Percentiles rank a stretch among this genome's conserved stretches.
Evolutionary conservation across 2,113 vertebrate species (phyloP).

Genomic region (Centropus unirufus): DNA sequence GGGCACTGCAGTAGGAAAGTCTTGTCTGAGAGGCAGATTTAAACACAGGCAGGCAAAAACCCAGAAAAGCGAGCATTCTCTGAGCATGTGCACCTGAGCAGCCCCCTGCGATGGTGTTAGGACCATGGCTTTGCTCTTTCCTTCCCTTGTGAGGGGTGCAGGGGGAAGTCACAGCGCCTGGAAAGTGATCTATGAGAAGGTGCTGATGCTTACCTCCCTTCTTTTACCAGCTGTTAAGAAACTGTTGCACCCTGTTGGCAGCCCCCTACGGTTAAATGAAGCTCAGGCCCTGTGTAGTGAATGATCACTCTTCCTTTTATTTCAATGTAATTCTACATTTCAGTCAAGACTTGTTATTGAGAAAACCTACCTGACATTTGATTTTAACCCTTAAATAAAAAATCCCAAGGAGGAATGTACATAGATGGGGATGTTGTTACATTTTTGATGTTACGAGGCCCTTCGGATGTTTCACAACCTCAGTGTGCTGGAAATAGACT

Average conservation of each 20-base stretch:
- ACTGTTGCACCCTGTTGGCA: neutral
- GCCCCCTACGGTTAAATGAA: slow-evolving; percentile 45
- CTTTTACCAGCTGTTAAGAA: neutral
- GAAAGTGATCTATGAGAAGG: neutral
- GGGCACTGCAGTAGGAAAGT: neutral
- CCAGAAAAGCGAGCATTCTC: neutral
- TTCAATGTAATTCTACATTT: slow-evolving; percentile 69
- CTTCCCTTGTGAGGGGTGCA: neutral
- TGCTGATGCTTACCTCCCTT: neutral
- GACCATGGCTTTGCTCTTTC: neutral
- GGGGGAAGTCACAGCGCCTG: neutral
- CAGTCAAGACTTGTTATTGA: slow-evolving; percentile 69
- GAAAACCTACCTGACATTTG: slow-evolving; percentile 71
- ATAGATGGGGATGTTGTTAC: slow-evolving; percentile 34
- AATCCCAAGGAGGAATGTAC: slow-evolving; percentile 49
- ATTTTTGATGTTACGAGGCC: slow-evolving; percentile 7
- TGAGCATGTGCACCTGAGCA: neutral
- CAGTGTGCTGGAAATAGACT: slow-evolving; percentile 19
- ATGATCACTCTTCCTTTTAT: slow-evolving; percentile 75
- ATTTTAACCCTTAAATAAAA: slow-evolving; percentile 49
- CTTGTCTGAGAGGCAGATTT: neutral
- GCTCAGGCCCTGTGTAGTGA: slow-evolving; percentile 45
- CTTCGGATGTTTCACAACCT: slow-evolving; percentile 33
- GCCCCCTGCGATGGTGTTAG: neutral
- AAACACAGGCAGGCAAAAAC: neutral